Evolutionary conservation across 2,113 vertebrate species (phyloP), one percentile per base, ranked within the genome.

Genomic region (Procavia capensis): DNA sequence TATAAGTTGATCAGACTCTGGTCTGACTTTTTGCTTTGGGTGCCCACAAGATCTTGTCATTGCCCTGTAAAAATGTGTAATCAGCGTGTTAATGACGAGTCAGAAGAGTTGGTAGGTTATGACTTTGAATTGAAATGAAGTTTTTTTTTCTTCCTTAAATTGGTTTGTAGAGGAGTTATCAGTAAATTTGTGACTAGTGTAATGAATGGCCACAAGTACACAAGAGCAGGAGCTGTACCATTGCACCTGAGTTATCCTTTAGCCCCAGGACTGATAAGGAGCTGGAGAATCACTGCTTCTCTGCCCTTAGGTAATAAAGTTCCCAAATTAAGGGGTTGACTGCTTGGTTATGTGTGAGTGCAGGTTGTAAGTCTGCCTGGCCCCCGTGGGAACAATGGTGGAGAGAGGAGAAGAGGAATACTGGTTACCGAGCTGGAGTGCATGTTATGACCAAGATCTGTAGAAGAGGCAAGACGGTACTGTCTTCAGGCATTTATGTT

Each of bases 311-410:
- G 29, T 34, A 39, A 13, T 36, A 17, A 2, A 75, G 41, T 68
- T 79, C 70, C 79, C 17, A 13, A 10, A 5, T 36, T 16, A 5
- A 17, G 1, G 17, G 57, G 4, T 31, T 25, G 2, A 25, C n/a
- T 50, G 24, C 36, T 27, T 27, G 43, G 8, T 36, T 47, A 6
- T 61, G 5, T 43, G n/a, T 19, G 54, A 85, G 39, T 70, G 81
- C 75, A 13, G 2, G 31, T 57, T 2, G 1, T 27, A 63, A 79
- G 9, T 41, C 43, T 72, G 25, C 17, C 34, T 25, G 41, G 57
- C 1, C 10, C 41, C n/a, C 11, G 0, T 34, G 45, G 75, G 61
- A 17, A 54, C 82, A 47, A 16, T 0, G 41, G 50, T 9, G 2
- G 45, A 45, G 63, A 29, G 43, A 47, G 9, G 29, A 16, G 63